Base-by-base conservation (phyloP, 2,888 invertebrate species). In the Nineta flava region DNA sequence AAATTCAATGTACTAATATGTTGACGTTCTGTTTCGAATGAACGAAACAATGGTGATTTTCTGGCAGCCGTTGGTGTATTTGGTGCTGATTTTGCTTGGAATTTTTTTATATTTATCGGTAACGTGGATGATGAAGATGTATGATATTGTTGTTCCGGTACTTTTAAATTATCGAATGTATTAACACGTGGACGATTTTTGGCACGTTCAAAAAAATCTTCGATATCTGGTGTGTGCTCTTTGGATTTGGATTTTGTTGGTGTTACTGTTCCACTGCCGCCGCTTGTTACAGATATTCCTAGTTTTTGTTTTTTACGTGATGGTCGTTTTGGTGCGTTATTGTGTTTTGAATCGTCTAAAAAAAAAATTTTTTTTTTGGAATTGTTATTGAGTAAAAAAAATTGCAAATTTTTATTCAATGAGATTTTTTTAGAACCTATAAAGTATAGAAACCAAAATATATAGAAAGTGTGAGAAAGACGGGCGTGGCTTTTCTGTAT, bases 151-250 rank as follows among this genome's bases (percentile, higher is more conserved):
- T 26, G n/a, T 2, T 19, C 13, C 4, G 44, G 44, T 6, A 44
- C 46, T 13, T 46, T 32, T 35, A 35, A 17, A 34, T 46, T 17
- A 12, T 32, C 35, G 12, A 16, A 35, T 16, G 35, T 16, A 13
- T 26, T 35, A 9, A 35, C 15, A 12, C 46, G 34, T 17, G 32
- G 12, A 9, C 35, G 34, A 13, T 9, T 34, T 46, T 46, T 46
- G 15, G 35, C 35, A 2, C 34, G n/a, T 26, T 46, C 46, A 15
- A 46, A 46, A 46, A 46, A 46, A 34, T 46, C 46, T 9, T 45
- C 21, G 7, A 26, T 26, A 15, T 46, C 46, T n/a, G 46, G 34
- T n/a, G 21, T 44, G 6, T 44, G 44, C 10, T 44, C 44, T 21
- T 44, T 44, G 12, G 44, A 44, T 26, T 19, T 44, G 2, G 15